Base-by-base conservation (phyloP, 1,140 invertebrate genomes). In the Hypsibius dujardini region DNA sequence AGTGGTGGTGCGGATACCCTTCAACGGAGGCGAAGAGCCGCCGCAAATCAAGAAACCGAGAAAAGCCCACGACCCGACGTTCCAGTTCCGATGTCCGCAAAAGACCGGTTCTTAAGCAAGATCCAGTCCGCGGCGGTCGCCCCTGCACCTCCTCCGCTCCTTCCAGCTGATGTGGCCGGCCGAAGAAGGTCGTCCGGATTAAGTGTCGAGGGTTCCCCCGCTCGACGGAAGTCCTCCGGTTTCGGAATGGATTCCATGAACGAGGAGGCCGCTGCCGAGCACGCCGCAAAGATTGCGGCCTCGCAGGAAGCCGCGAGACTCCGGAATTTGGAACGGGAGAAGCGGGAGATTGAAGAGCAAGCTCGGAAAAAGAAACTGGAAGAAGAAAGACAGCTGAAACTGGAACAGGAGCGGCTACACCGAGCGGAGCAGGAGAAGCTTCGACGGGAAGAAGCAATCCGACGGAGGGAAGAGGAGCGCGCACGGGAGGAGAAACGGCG, bases 291-390 rank as follows among this genome's bases (percentile, higher is more conserved):
- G 42, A 12, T 67, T 7, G 42, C 12, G 45, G 62, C 62, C 12
- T 67, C 62, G 3, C 12, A 67, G 45, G 62, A 67, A 67, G 62
- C 62, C 42, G 62, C 62, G 12, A 12, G 62, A 45, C 62, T 67
- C 3, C 12, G 62, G 3, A 67, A 67, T 67, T 7, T 67, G 12
- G 62, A 67, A 45, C 12, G 62, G 45, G 62, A 67, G 42, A 67
- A 67, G 45, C 12, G 42, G 12, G 62, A 67, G 45, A 12, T 15
- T 7, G 62, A 67, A 67, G 12, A 45, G 12, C 42, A 15, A 42
- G 62, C 42, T 67, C 3, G 45, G 42, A 67, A 67, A 67, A 67
- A 67, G 62, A 12, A 45, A 42, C 12, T 7, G 42, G 62, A 67
- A 67, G 62, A 67, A 42, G 62, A 67, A 67, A 12, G 62, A 42